Evolutionary conservation across 2,797 vertebrate genomes (phyloP), one percentile per base, ranked within the genome.

Genomic region (Champsocephalus esox): DNA sequence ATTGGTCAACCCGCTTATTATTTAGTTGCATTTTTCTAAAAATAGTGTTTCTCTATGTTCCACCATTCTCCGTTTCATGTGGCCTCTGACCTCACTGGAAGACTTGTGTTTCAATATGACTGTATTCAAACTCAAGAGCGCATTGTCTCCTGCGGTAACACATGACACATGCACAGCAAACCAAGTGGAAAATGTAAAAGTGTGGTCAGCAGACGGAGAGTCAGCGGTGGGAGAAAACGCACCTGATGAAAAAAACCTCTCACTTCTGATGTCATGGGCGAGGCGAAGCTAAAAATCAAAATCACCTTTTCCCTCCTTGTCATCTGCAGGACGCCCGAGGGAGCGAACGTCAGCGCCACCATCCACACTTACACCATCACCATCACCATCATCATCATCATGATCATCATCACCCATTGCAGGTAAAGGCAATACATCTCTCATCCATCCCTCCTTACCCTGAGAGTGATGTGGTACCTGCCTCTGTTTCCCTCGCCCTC

Each of bases 291-390:
- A 62, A 74, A 73, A 82, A 65, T 66, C 63, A 58, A 77, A 74
- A 65, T 72, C 81, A 62, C 73, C 66, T 85, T 83, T 90, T 89
- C 72, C 81, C 85, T 62, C 24, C 63, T 41, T 65, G 70, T 77
- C 54, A 56, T 41, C 65, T 14, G 21, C 66, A 81, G 66, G 72
- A 57, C 69, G n/a, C 86, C 79, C 71, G 4, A 9, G 75, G 67
- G 89, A 88, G 66, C 10, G 9, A 28, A 82, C 69, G 59, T 89
- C 78, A 85, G 56, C 50, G 43, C 69, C 48, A 3, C 61, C 65
- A 69, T 24, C 73, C 16, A 32, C 81, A 60, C 66, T 38, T 51
- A 46, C 74, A 67, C 58, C 79, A 61, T 60, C 75, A 45, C 59
- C 70, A 19, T 19, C 19, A 19, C 1, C 75, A 45, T 61, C 70